Conservation (phyloP, 2,113 vertebrate genomes). For the Oreochromis niloticus region DNA sequence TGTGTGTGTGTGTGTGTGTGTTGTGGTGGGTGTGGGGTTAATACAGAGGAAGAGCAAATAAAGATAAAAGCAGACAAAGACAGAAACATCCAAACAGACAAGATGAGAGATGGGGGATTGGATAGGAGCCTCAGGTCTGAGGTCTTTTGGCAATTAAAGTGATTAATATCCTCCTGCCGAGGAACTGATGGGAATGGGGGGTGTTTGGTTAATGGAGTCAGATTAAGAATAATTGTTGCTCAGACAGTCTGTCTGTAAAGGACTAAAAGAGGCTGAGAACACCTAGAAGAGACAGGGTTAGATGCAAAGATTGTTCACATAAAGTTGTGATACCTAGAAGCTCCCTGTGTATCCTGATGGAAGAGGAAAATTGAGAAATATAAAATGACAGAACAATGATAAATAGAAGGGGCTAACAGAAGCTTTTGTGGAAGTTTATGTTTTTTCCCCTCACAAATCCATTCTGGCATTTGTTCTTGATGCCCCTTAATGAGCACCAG, state of each 20-base stretch:
- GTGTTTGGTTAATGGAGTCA: slow-evolving; percentile 51
- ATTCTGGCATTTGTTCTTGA: not conserved
- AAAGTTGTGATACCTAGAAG: not conserved
- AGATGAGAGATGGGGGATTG: not conserved
- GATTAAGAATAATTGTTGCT: slow-evolving; percentile 62
- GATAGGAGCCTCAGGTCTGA: not conserved
- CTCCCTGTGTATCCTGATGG: not conserved
- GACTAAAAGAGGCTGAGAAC: slow-evolving; percentile 26
- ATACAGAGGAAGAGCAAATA: not conserved
- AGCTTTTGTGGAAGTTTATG: not conserved
- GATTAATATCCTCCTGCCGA: slow-evolving; percentile 57
- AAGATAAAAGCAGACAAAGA: not conserved
- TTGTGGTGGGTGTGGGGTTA: not conserved
- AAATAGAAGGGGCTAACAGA: not conserved
- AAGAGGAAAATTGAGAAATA: not conserved
- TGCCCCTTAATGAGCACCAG: not conserved
- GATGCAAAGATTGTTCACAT: not conserved
- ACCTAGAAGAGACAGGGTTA: not conserved
- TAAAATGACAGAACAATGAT: not conserved
- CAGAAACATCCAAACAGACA: not conserved
- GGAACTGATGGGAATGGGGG: not conserved
- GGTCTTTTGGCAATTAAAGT: slow-evolving; percentile 61
- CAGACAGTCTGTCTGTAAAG: slow-evolving; percentile 6
- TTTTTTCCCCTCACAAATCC: not conserved
- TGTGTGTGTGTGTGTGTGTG: not conserved